Evolutionary conservation across 2,888 invertebrate species (phyloP).

Genomic region (Drosophila monieri): DNA sequence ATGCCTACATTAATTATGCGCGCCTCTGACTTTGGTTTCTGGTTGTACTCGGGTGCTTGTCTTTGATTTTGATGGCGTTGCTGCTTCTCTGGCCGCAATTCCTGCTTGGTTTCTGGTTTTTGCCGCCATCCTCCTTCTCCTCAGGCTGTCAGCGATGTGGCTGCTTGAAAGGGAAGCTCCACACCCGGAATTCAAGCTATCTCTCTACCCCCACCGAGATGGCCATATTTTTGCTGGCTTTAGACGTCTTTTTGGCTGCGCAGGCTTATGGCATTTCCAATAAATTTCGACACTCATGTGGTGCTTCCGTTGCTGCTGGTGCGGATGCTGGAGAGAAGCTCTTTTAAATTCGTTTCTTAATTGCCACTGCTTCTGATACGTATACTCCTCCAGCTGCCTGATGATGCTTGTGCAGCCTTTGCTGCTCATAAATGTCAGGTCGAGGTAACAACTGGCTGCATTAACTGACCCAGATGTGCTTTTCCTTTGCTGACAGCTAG

Average conservation of each 20-base stretch:
- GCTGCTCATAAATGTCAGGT: constrained; percentile 67
- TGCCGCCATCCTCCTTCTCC: constrained; percentile 4
- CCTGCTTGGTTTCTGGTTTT: constrained; percentile 61
- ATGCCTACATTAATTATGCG: constrained; percentile 81
- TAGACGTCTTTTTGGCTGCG: constrained; percentile 28
- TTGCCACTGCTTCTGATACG: constrained; percentile 19
- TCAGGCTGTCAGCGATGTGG: constrained; percentile 32
- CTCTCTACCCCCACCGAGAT: background rate
- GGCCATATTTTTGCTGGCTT: constrained; percentile 37
- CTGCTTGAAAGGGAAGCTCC: constrained; percentile 6
- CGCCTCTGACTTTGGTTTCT: constrained; percentile 66
- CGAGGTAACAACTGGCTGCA: constrained; percentile 62
- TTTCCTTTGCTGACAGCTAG: constrained; percentile 21
- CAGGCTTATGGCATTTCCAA: constrained; percentile 41
- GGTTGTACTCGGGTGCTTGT: constrained; percentile 45
- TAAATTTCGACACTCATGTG: constrained; percentile 48
- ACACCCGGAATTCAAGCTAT: background rate
- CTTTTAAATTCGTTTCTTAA: constrained; percentile 44
- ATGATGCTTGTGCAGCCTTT: background rate
- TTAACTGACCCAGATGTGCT: constrained; percentile 71
- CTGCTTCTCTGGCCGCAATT: constrained; percentile 55
- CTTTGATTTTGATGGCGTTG: constrained; percentile 69
- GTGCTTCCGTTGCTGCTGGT: constrained; percentile 6
- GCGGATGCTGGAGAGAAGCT: constrained; percentile 15
- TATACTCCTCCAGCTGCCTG: background rate